Evolutionary conservation across 2,113 vertebrate species (phyloP).

Genomic region (Paedocypris sp.): DNA sequence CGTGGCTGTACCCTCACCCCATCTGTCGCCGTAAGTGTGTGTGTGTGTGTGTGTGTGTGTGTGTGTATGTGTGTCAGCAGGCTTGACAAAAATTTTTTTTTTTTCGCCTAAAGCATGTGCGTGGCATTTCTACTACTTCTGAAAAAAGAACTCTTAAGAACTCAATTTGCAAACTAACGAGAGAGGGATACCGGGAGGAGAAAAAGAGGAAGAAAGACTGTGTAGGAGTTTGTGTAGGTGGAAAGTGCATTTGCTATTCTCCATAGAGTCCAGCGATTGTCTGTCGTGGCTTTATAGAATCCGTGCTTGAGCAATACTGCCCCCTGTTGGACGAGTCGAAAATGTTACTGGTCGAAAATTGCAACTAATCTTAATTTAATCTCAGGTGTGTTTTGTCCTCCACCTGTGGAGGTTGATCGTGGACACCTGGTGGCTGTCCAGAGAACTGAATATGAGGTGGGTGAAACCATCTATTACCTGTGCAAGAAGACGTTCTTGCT

Average conservation of each 20-base stretch:
- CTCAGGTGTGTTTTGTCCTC: conserved; percentile 57
- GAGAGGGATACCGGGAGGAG: conserved; percentile 4
- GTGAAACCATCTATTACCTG: conserved; percentile 65
- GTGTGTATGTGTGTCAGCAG: background rate
- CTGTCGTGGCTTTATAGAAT: background rate
- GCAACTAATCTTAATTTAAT: background rate
- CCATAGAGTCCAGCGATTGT: background rate
- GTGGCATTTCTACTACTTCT: too few relatives aligned
- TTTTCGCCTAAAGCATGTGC: too few relatives aligned
- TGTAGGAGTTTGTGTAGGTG: conserved; percentile 24
- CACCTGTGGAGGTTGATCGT: conserved; percentile 54
- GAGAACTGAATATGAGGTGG: conserved; percentile 61
- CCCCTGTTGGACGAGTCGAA: conserved; percentile 40
- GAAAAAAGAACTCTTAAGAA: conserved; percentile 24
- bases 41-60: background rate
- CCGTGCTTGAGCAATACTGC: conserved; percentile 41
- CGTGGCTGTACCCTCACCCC: conserved; percentile 62
- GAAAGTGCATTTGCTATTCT: background rate
- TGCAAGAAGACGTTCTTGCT: conserved; percentile 64
- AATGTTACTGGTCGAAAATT: too few relatives aligned
- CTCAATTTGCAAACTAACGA: conserved; percentile 10
- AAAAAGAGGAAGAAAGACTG: conserved; percentile 14
- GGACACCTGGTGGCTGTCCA: conserved; percentile 68
- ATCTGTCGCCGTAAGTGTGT: conserved; percentile 60
- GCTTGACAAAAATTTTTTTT: background rate